Evolutionary conservation across 2,797 vertebrate species (phyloP).

Genomic region (Rhabdophis nuchalis): DNA sequence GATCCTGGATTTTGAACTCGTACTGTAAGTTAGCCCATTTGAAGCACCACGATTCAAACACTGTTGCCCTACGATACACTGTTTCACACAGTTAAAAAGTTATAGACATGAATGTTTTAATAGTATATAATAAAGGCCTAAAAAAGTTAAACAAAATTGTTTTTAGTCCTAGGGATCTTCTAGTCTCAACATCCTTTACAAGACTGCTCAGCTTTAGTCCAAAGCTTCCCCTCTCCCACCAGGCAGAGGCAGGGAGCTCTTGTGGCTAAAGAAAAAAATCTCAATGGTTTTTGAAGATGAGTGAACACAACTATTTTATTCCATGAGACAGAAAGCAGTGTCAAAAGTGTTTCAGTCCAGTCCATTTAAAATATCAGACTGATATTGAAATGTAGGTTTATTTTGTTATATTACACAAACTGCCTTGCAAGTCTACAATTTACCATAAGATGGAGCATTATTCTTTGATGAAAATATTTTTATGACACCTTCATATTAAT

Average conservation of each 20-base stretch:
- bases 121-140: neutral
- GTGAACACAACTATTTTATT: neutral
- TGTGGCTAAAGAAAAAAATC: neutral
- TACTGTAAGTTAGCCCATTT: neutral
- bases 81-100: neutral
- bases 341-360: neutral
- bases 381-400: neutral
- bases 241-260: neutral
- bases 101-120: neutral
- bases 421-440: slow-evolving; percentile 7
- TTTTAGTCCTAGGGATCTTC: neutral
- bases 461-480: neutral
- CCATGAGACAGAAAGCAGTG: neutral
- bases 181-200: neutral
- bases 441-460: slow-evolving; percentile 52
- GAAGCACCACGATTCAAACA: neutral
- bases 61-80: neutral
- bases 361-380: neutral
- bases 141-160: neutral
- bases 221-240: neutral
- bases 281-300: neutral
- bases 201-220: neutral
- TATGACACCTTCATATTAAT: neutral
- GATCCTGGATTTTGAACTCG: neutral
- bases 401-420: neutral